Percentiles rank a stretch among this genome's conserved stretches.
Evolutionary conservation across 1,140 invertebrate genomes (phyloP).

Genomic region (Drosophila ercepeae): DNA sequence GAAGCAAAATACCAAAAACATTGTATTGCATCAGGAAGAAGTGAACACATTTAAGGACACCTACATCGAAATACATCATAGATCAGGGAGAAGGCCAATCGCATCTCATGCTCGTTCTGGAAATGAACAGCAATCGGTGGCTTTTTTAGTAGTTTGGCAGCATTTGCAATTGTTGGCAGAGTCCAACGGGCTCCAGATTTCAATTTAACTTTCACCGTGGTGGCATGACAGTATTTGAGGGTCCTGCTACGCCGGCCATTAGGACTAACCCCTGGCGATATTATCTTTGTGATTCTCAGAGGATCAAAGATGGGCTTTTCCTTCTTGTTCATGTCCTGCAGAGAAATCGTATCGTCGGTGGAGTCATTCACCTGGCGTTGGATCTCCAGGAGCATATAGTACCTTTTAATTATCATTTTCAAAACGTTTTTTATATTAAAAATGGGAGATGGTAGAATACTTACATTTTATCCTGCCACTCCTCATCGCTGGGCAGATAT

Average conservation of each 20-base stretch:
- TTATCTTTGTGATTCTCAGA: slow-evolving; percentile 54
- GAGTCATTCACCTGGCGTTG: slow-evolving; percentile 85
- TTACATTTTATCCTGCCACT: slow-evolving; percentile 89
- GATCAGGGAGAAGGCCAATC: slow-evolving; percentile 89
- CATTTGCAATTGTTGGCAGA: slow-evolving; percentile 86
- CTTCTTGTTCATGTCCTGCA: slow-evolving; percentile 70
- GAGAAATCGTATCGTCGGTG: slow-evolving; percentile 50
- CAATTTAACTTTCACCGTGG: slow-evolving; percentile 47
- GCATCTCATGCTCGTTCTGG: slow-evolving; percentile 90
- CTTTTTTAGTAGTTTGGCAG: slow-evolving; percentile 85
- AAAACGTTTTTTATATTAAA: background rate
- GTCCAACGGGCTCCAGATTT: slow-evolving; percentile 83
- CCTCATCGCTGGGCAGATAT: slow-evolving; percentile 88
- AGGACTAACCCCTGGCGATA: slow-evolving; percentile 60
- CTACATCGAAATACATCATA: slow-evolving; percentile 92
- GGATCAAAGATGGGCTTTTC: slow-evolving; percentile 71
- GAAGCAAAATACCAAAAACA: slow-evolving; percentile 84
- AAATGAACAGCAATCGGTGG: slow-evolving; percentile 85
- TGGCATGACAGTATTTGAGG: slow-evolving; percentile 59
- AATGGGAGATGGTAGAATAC: background rate
- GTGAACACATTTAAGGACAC: slow-evolving; percentile 55
- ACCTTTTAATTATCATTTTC: background rate
- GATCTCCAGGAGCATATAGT: slow-evolving; percentile 89
- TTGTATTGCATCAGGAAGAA: slow-evolving; percentile 55
- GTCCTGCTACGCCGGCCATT: slow-evolving; percentile 39